Percentiles rank a stretch among this genome's conserved stretches.
These are phyloP conservation scores for Dicyrtomina minuta DNA, from an alignment of 2,888 invertebrate genomes.

Conservation along the genomic window DNA sequence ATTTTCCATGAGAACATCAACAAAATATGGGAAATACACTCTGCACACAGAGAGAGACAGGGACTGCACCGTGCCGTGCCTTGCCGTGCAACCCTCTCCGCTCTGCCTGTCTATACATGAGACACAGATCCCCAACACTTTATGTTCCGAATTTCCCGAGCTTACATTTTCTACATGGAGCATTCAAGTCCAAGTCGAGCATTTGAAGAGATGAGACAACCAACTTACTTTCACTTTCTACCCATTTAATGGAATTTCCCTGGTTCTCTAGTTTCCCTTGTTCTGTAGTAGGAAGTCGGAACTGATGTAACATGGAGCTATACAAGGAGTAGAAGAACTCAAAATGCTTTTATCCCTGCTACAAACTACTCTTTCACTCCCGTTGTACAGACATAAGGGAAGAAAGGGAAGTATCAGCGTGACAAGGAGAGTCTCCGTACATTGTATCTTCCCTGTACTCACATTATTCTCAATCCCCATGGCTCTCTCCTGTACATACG, in stretches of 20 bases:
- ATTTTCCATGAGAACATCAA: too few relatives aligned
- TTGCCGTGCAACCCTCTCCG: background rate
- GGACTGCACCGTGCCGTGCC: background rate
- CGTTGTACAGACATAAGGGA: constrained; percentile 1
- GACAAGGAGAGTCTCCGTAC: background rate
- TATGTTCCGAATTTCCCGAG: too few relatives aligned
- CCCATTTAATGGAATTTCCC: background rate
- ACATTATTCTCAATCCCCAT: background rate
- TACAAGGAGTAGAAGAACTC: background rate
- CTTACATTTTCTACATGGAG: too few relatives aligned
- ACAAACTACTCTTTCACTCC: constrained; percentile 4
- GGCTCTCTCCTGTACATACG: background rate
- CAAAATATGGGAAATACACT: background rate
- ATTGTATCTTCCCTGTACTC: too few relatives aligned
- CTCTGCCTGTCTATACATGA: background rate
- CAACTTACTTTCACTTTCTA: background rate
- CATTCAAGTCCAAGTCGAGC: background rate
- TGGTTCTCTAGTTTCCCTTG: background rate
- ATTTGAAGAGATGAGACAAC: constrained; percentile 8
- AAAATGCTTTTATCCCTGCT: constrained; percentile 4
- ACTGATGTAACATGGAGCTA: background rate
- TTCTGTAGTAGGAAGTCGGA: constrained; percentile 19
- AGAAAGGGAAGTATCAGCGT: too few relatives aligned
- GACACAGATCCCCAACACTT: background rate
- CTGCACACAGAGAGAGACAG: too few relatives aligned